Evolutionary conservation across 2,797 vertebrate species (phyloP).

Genomic region (Fringilla coelebs): DNA sequence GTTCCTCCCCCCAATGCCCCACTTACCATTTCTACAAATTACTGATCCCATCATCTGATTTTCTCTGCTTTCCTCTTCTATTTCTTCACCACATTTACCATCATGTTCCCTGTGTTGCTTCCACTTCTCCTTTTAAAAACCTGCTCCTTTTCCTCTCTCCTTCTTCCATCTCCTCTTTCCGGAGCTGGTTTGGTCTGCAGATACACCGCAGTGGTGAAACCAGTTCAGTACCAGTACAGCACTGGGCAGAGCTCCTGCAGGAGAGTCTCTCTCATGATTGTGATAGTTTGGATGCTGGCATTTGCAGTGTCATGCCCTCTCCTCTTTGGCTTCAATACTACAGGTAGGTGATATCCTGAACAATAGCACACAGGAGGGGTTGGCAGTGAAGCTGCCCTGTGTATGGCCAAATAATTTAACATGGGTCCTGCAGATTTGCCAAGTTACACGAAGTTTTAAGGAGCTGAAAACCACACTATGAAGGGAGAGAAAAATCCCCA

Average conservation of each 20-base stretch:
- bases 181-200: conserved; percentile 68
- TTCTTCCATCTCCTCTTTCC: not conserved
- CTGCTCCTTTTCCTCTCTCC: not conserved
- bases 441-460: not conserved
- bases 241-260: conserved; percentile 88
- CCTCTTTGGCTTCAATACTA: conserved; percentile 94
- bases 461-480: not conserved
- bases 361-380: accelerated
- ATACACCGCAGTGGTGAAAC: conserved; percentile 94
- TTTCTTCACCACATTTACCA: not conserved
- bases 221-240: conserved; percentile 90
- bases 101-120: not conserved
- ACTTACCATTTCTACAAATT: conserved; percentile 2
- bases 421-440: not conserved
- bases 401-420: not conserved
- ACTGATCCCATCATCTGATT: not conserved
- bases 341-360: conserved; percentile 77
- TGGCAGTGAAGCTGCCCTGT: not conserved
- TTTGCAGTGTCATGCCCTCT: conserved; percentile 92
- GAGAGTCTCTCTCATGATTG: conserved; percentile 89
- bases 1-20: not conserved
- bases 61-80: not conserved
- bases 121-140: not conserved
- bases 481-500: not conserved
- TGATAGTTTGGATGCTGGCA: conserved; percentile 87